Evolutionary conservation across 2,888 invertebrate species (phyloP), one percentile per base, ranked within the genome.

Genomic region (Frankliniella intonsa): DNA sequence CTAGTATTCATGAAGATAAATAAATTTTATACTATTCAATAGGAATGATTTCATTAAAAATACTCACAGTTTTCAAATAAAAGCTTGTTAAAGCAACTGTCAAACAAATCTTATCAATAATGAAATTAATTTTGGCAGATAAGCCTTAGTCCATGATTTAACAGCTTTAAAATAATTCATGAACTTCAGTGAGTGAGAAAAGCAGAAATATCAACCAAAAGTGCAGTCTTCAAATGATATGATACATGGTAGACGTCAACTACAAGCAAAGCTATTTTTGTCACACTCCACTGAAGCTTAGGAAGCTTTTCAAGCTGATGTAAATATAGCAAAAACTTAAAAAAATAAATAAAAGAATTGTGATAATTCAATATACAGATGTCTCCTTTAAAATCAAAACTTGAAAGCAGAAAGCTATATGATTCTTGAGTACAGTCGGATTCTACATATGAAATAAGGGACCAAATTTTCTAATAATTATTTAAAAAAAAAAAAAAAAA

Each of bases 71-170:
- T 76, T 25, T 25, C 69, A 76, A 22, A 76, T 25, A 76, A 76
- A 76, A 25, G 69, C 8, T 25, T 76, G 69, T 76, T 25, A 76
- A 22, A 76, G 69, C 25, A 25, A 76, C 69, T 76, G 69, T 22
- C 22, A 22, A 76, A 17, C 62, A 76, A 76, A 76, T 7, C 69
- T 76, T 22, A 76, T 8, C 22, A 8, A 22, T 10, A 76, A 25
- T 76, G 69, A 22, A 22, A 12, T 76, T 76, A 22, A 25, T 25
- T 22, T 76, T 25, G 25, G 69, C 69, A 76, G 69, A n/a, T 12
- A 76, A 22, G 69, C 69, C 69, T 76, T 76, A 76, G 69, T 76
- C 69, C n/a, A 76, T 76, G 69, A 76, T 76, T 76, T 25, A 76
- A 76, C 69, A 76, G 25, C 69, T 76, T 25, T 76, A 25, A 76